A percentile compares a stretch with the other conserved stretches of the same genome.
Evolutionary conservation across 2,113 vertebrate species (phyloP).

Genomic region (Odocoileus virginianus): DNA sequence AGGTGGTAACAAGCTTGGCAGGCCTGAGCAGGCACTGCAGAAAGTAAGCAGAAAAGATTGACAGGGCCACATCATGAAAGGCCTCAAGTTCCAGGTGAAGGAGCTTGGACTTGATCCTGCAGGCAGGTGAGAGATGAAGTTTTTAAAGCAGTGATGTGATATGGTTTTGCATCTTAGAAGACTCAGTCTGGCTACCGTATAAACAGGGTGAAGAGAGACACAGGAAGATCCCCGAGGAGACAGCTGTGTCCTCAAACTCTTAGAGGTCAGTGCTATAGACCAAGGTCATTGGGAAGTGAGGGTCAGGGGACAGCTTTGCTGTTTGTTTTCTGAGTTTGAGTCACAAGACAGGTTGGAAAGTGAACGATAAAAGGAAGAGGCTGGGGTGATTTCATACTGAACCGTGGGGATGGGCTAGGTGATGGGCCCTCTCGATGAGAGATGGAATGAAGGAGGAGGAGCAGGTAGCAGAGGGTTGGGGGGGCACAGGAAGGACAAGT

Average conservation of each 20-base stretch:
- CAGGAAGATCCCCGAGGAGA: not conserved
- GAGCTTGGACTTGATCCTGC: not conserved
- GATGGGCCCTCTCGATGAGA: not conserved
- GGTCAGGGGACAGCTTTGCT: not conserved
- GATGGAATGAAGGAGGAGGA: too few species aligned
- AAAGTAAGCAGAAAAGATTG: not conserved
- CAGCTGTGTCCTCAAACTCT: not conserved
- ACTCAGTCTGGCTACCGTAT: not conserved
- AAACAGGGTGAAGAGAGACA: not conserved
- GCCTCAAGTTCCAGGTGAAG: not conserved
- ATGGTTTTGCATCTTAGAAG: not conserved
- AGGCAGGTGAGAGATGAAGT: not conserved
- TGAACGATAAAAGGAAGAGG: too few species aligned
- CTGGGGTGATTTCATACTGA: not conserved
- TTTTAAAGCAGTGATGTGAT: not conserved
- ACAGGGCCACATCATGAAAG: not conserved
- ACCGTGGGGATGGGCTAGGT: fast-evolving
- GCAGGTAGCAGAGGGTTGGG: fast-evolving
- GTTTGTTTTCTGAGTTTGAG: not conserved
- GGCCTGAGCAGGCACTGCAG: not conserved
- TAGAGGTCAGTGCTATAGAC: not conserved
- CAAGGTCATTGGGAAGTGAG: fast-evolving
- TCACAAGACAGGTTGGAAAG: not conserved
- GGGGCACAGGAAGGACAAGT: not conserved
- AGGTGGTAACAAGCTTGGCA: not conserved